A percentile compares a stretch with the other conserved stretches of the same genome.
These are phyloP conservation scores for Sebastes wilsoni DNA, from an alignment of 2,797 vertebrate species.

Conservation along the genomic window DNA sequence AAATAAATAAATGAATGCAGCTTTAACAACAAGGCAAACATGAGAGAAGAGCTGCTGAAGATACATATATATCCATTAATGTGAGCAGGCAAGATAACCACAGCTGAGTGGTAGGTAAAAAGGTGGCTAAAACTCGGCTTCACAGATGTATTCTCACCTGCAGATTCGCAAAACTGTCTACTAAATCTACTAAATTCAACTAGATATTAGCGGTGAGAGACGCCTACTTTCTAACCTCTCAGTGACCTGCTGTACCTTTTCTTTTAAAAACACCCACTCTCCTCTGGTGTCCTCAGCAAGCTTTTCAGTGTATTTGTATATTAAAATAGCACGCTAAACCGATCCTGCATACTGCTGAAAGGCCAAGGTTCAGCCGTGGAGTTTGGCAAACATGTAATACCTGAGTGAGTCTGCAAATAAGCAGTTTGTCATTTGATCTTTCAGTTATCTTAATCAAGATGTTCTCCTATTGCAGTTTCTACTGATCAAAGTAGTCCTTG, in stretches of 20 bases:
- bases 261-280: not conserved
- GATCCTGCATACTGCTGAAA: not conserved
- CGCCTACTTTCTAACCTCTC: not conserved
- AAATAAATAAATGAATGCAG: too few species aligned
- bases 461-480: not conserved
- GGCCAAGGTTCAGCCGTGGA: not conserved
- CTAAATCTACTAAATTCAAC: not conserved
- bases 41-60: too few species aligned
- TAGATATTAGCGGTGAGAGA: not conserved
- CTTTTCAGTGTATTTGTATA: not conserved
- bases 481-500: not conserved
- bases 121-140: too few species aligned
- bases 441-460: not conserved
- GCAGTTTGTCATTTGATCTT: not conserved
- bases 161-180: too few species aligned
- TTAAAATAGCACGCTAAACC: not conserved
- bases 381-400: not conserved
- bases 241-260: not conserved
- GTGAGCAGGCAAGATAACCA: too few species aligned
- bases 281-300: not conserved
- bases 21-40: fast-evolving
- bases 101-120: too few species aligned
- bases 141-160: too few species aligned
- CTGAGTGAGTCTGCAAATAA: not conserved
- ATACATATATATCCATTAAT: too few species aligned